Conservation (phyloP, 2,797 vertebrate genomes). For the Myripristis murdjan region DNA sequence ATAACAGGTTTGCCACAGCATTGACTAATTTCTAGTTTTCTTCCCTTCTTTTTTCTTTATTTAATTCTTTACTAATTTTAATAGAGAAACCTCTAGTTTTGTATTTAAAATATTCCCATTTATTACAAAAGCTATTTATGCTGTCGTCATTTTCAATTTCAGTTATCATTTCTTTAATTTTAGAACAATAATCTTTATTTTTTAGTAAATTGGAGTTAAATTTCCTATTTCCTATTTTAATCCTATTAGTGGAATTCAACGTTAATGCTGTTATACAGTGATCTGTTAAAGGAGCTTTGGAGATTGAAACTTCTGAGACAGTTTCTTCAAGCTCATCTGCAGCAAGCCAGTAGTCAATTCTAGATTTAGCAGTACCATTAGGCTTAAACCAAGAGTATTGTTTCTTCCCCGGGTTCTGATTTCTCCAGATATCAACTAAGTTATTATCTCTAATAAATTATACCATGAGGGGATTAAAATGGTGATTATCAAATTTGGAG, state of each 20-base stretch:
- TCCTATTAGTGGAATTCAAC: not conserved
- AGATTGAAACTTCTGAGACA: no score
- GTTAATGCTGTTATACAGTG: slow-evolving; percentile 3
- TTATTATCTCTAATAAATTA: no score
- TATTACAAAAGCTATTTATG: not conserved
- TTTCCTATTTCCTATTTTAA: not conserved
- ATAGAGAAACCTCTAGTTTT: not conserved
- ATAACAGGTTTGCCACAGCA: not conserved
- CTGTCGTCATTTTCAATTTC: slow-evolving; percentile 5
- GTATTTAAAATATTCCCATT: slow-evolving; percentile 5
- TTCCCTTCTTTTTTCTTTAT: not conserved
- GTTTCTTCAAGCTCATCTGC: not conserved
- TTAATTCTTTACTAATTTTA: not conserved
- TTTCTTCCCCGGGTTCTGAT: no score
- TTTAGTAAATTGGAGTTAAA: not conserved
- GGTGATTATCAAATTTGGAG: no score
- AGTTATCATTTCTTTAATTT: not conserved
- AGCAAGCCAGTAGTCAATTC: not conserved
- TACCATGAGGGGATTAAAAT: no score
- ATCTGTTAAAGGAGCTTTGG: not conserved
- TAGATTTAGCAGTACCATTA: no score
- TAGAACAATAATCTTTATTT: not conserved
- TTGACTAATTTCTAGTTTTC: not conserved
- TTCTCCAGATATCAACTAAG: no score
- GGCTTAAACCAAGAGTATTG: no score